Base-by-base conservation (phyloP, 2,888 invertebrate species). In the Digitonthophagus gazella region DNA sequence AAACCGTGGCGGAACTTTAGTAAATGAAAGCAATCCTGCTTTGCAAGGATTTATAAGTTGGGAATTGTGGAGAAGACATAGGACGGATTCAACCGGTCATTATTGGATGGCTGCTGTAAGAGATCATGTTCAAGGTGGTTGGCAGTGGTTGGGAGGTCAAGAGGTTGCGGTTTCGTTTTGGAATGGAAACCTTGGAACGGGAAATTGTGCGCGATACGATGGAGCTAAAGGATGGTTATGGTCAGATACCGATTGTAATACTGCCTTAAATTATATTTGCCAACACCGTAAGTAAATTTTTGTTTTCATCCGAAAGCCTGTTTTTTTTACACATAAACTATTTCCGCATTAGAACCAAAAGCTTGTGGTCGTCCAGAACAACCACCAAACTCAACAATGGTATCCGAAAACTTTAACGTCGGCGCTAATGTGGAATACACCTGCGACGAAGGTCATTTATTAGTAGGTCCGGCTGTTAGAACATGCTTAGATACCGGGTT, bases 51-150 rank as follows among this genome's bases (percentile, higher is more conserved):
- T 96, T 82, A 92, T 96, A 74, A 95, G 95, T 79, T 96, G 96
- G 96, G 96, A 96, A 79, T 84, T 96, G 55, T 96, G 96, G 94
- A 86, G 96, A 72, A 85, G 96, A 65, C 96, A 96, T 82, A 89
- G 93, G 79, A 95, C 93, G 78, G 96, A 96, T 83, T 91, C 93
- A 16, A 93, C 91, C 79, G 96, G 95, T 69, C 95, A 96, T 76
- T 96, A 96, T 81, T 96, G 96, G 96, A 92, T 96, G 91, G 96
- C 96, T 0, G 95, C 95, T 0, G 89, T 94, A 4, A 86, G 95
- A n/a, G 95, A 96, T 80, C 89, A 90, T 2, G 87, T 89, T 73
- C 91, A 93, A 79, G 88, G 87, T 70, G 90, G 91, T 76, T 96
- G 96, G 96, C 92, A 93, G 79, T 96, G 96, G 96, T 88, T 95